A percentile compares a stretch with the other conserved stretches of the same genome.
Evolutionary conservation across 2,888 invertebrate species (phyloP).

Genomic region (Acleris holmiana): DNA sequence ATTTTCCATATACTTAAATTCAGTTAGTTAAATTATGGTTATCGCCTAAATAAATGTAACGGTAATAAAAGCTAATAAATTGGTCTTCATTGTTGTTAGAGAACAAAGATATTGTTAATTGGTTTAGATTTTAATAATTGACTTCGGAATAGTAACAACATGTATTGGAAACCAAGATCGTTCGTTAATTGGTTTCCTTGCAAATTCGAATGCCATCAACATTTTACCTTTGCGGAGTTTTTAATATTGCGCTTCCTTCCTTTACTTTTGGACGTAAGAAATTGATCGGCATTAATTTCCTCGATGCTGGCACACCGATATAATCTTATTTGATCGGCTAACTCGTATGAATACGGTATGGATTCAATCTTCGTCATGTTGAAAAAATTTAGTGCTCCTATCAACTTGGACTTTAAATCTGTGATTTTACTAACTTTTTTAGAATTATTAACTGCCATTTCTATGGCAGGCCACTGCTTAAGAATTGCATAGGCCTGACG

Average conservation of each 20-base stretch:
- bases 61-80: slow-evolving; percentile 3
- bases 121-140: background rate
- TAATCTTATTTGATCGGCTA: slow-evolving; percentile 47
- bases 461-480: slow-evolving; percentile 47
- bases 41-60: slow-evolving; percentile 5
- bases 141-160: background rate
- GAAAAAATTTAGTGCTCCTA: slow-evolving; percentile 48
- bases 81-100: background rate
- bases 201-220: background rate
- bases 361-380: slow-evolving; percentile 61
- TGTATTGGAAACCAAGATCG: background rate
- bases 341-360: slow-evolving; percentile 48
- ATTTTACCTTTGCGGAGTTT: background rate
- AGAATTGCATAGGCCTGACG: slow-evolving; percentile 50
- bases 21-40: slow-evolving; percentile 14
- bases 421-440: slow-evolving; percentile 37
- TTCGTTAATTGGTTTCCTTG: too few species aligned
- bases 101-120: slow-evolving; percentile 10
- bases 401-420: slow-evolving; percentile 47
- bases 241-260: background rate
- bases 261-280: slow-evolving; percentile 15
- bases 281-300: slow-evolving; percentile 31
- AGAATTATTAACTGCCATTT: slow-evolving; percentile 28
- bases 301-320: slow-evolving; percentile 52
- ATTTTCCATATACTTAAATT: background rate